These are phyloP conservation scores for Sylvilagus bachmani DNA, from an alignment of 2,113 vertebrate species.

Conservation along the genomic window DNA sequence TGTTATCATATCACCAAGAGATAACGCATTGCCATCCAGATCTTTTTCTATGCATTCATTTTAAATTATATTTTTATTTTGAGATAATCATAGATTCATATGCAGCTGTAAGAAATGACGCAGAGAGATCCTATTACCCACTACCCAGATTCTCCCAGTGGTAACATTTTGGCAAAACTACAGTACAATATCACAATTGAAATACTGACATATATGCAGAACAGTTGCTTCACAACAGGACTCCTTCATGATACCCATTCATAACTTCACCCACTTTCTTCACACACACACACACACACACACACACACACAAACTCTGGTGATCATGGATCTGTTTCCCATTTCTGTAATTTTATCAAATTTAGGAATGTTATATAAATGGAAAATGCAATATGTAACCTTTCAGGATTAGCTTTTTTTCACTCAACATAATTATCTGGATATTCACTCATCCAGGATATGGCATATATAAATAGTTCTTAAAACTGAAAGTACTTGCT, in stretches of 20 bases:
- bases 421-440: not conserved
- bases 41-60: conserved; percentile 24
- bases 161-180: not conserved
- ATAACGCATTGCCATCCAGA: not conserved
- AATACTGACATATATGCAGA: not conserved
- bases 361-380: not conserved
- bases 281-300: not conserved
- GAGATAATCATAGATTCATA: conserved; percentile 11
- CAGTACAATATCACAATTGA: not conserved
- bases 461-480: not conserved
- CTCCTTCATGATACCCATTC: not conserved
- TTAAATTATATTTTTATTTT: conserved; percentile 45
- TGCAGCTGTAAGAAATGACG: not conserved
- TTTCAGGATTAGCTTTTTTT: not conserved
- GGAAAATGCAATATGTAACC: not conserved
- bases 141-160: not conserved
- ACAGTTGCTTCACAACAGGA: not conserved
- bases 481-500: not conserved
- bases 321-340: conserved; percentile 29
- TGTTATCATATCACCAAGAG: not conserved
- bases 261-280: not conserved
- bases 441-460: not conserved
- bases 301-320: not conserved
- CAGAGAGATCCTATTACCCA: not conserved
- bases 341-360: conserved; percentile 18